These are phyloP conservation scores for Amphiprion clarkii DNA, from an alignment of 2,797 vertebrate genomes.

Conservation along the genomic window DNA sequence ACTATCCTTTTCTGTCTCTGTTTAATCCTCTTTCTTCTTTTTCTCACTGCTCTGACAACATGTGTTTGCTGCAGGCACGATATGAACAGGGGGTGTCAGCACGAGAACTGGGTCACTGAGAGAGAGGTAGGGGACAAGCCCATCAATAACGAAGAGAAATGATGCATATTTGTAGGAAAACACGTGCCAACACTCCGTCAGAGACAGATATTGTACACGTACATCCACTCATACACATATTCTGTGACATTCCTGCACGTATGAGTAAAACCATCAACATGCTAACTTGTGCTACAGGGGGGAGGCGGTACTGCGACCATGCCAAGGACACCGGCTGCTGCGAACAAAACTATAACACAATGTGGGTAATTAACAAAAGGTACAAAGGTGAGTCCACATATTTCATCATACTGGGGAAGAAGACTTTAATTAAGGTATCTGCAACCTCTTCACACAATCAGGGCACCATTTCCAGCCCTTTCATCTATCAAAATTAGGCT, in stretches of 20 bases:
- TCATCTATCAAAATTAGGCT: conserved; percentile 8
- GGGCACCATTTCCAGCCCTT: conserved; percentile 14
- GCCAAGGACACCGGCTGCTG: conserved; percentile 60
- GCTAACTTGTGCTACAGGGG: conserved; percentile 22
- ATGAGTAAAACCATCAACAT: conserved; percentile 25
- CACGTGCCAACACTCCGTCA: conserved; percentile 9
- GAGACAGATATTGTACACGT: conserved; percentile 6
- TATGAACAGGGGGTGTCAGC: conserved; percentile 70
- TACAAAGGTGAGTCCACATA: conserved; percentile 49
- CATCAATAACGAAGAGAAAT: conserved; percentile 75
- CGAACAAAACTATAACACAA: conserved; percentile 30
- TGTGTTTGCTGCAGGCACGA: conserved; percentile 67
- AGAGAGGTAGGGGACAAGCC: conserved; percentile 65
- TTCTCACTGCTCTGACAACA: conserved; percentile 58
- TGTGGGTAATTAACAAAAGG: conserved; percentile 60
- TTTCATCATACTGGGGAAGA: conserved; percentile 24
- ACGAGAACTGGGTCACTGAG: conserved; percentile 78
- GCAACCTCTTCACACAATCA: conserved; percentile 14
- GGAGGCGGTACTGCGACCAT: conserved; percentile 13
- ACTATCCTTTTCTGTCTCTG: conserved; percentile 21
- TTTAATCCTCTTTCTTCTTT: conserved; percentile 42
- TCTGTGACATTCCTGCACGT: conserved; percentile 13
- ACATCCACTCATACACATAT: conserved; percentile 10
- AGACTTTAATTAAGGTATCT: conserved; percentile 49
- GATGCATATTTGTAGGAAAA: conserved; percentile 56